These are phyloP conservation scores for Mesochorus sp. DNA, from an alignment of 2,888 invertebrate species.

Conservation along the genomic window DNA sequence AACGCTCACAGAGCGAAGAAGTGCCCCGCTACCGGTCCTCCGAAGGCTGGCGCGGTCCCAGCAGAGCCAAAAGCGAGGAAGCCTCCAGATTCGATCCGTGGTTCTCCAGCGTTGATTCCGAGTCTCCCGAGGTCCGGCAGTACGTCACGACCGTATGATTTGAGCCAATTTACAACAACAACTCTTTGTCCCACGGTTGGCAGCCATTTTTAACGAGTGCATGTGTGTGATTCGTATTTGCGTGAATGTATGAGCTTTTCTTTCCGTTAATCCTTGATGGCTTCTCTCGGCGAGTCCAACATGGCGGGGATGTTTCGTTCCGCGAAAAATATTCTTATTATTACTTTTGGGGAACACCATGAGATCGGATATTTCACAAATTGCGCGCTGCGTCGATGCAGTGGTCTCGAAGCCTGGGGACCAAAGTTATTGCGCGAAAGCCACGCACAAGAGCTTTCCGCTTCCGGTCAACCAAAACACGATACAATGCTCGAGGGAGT, in stretches of 20 bases:
- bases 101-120: slow-evolving; percentile 70
- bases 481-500: too few species aligned
- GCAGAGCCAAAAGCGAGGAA: slow-evolving; percentile 79
- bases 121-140: slow-evolving; percentile 75
- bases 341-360: not conserved
- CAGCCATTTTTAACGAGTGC: slow-evolving; percentile 37
- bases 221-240: slow-evolving; percentile 8
- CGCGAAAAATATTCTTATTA: not conserved
- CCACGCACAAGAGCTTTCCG: too few species aligned
- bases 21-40: slow-evolving; percentile 74
- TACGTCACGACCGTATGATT: slow-evolving; percentile 79
- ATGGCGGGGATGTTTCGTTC: slow-evolving; percentile 1
- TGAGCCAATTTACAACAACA: slow-evolving; percentile 42
- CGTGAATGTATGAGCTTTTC: not conserved
- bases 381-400: too few species aligned
- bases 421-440: too few species aligned
- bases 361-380: slow-evolving; percentile 21
- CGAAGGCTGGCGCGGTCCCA: slow-evolving; percentile 72
- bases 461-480: not conserved
- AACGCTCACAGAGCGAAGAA: slow-evolving; percentile 80
- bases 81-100: slow-evolving; percentile 76
- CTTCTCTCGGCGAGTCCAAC: not conserved
- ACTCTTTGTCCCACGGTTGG: slow-evolving; percentile 18
- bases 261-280: slow-evolving; percentile 1
- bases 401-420: too few species aligned